phyloP scores from a whole-genome alignment of 2,113 vertebrate genomes.

The Pongo abelii region DNA sequence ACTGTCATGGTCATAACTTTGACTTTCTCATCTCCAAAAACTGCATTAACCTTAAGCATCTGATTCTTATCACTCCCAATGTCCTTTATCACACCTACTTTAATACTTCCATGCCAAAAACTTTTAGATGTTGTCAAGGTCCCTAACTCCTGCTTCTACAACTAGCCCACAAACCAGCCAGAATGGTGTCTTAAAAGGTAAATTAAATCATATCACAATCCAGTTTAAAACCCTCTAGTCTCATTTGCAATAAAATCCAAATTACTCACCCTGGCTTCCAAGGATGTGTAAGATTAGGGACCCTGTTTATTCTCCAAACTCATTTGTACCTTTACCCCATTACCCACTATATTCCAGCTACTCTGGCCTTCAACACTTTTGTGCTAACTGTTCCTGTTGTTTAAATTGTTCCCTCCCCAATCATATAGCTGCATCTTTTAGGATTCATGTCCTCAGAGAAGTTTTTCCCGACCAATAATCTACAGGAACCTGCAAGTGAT shows the following conservation, averaged over 20 bases:
- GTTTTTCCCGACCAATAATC: not conserved
- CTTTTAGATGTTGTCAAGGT: not conserved
- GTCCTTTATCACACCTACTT: not conserved
- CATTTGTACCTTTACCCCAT: not conserved
- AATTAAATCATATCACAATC: not conserved
- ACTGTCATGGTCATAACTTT: not conserved
- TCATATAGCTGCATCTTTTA: not conserved
- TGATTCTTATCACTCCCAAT: not conserved
- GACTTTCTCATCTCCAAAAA: not conserved
- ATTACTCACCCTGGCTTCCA: not conserved
- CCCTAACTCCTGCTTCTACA: not conserved
- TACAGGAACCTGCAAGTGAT: not conserved
- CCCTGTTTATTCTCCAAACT: not conserved
- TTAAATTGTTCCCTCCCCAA: not conserved
- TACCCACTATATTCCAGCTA: not conserved
- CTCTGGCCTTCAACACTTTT: not conserved
- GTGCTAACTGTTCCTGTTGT: not conserved
- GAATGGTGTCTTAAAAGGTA: not conserved
- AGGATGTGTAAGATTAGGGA: not conserved
- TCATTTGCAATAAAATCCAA: conserved; percentile 7
- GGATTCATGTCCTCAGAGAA: not conserved
- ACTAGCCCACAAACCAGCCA: not conserved
- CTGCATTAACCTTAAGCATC: not conserved
- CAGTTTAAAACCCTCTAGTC: not conserved
- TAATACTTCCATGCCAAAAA: not conserved